These are phyloP conservation scores for Agraylea sexmaculata DNA, from an alignment of 1,140 invertebrate species.

Conservation along the genomic window DNA sequence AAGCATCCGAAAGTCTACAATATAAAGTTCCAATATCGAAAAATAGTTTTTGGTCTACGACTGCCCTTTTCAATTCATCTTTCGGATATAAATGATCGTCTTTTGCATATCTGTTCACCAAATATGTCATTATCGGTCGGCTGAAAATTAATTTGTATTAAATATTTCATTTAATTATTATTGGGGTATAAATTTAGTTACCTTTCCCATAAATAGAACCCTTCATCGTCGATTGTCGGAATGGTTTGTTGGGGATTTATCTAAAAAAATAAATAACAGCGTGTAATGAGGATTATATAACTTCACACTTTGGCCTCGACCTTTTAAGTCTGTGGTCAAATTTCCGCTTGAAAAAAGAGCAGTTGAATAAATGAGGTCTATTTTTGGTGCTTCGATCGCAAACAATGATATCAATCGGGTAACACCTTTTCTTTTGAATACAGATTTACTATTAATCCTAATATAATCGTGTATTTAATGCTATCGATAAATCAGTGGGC, in stretches of 20 bases:
- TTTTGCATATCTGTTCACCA: slow-evolving; percentile 57
- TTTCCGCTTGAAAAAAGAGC: not conserved
- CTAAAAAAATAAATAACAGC: slow-evolving; percentile 18
- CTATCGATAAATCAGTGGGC: too few relatives aligned
- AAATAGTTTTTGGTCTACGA: slow-evolving; percentile 58
- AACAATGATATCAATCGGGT: not conserved
- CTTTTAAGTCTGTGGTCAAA: not conserved
- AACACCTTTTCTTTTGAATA: not conserved
- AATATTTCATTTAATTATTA: slow-evolving; percentile 2
- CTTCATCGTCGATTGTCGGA: slow-evolving; percentile 51
- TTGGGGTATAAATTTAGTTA: slow-evolving; percentile 13
- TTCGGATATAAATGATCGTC: slow-evolving; percentile 56
- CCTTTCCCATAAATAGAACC: slow-evolving; percentile 46
- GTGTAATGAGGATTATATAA: too few relatives aligned
- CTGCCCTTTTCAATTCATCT: slow-evolving; percentile 48
- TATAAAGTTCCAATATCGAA: slow-evolving; percentile 62
- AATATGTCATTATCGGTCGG: slow-evolving; percentile 58
- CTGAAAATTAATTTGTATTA: slow-evolving; percentile 28
- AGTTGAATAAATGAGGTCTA: not conserved
- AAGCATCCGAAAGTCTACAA: slow-evolving; percentile 37
- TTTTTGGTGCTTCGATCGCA: not conserved
- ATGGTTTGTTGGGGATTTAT: slow-evolving; percentile 42
- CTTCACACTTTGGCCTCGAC: too few relatives aligned
- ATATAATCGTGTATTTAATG: too few relatives aligned
- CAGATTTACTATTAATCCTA: not conserved